Evolutionary conservation across 2,797 vertebrate genomes (phyloP).

Genomic region (Oophaga sylvatica): DNA sequence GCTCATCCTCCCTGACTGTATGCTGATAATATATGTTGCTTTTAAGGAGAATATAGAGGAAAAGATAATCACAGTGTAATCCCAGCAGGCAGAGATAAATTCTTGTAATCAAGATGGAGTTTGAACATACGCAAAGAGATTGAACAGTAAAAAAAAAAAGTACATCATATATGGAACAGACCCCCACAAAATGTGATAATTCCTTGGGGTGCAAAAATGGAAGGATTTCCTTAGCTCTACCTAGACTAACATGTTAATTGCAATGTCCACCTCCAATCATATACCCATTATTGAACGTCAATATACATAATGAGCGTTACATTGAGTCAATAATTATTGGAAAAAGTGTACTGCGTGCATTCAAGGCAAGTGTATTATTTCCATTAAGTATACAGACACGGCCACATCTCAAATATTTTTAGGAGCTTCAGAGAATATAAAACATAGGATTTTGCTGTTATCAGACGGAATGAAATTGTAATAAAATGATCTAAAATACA

Average conservation of each 20-base stretch:
- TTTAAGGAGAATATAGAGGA: too few relatives aligned
- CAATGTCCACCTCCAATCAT: conserved; percentile 1
- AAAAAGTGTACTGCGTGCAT: background rate
- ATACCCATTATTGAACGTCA: background rate
- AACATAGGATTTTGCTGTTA: background rate
- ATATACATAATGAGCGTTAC: background rate
- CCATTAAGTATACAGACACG: background rate
- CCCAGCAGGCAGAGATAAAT: too few relatives aligned
- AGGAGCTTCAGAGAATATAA: background rate
- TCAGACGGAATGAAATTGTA: background rate
- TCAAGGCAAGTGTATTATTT: background rate
- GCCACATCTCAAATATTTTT: background rate
- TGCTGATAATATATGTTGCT: too few relatives aligned
- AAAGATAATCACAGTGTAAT: too few relatives aligned
- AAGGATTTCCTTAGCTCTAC: background rate
- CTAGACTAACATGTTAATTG: background rate
- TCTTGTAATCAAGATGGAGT: too few relatives aligned
- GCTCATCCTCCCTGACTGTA: too few relatives aligned
- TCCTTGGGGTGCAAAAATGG: too few relatives aligned
- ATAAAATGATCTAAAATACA: conserved; percentile 16
- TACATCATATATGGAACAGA: too few relatives aligned
- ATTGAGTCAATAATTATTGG: conserved; percentile 22
- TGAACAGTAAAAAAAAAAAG: too few relatives aligned
- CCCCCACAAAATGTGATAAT: too few relatives aligned
- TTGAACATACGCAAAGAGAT: too few relatives aligned